A percentile compares a stretch with the other conserved stretches of the same genome.
Conservation (phyloP, 1,140 invertebrate species). For the Batillaria attramentaria region DNA sequence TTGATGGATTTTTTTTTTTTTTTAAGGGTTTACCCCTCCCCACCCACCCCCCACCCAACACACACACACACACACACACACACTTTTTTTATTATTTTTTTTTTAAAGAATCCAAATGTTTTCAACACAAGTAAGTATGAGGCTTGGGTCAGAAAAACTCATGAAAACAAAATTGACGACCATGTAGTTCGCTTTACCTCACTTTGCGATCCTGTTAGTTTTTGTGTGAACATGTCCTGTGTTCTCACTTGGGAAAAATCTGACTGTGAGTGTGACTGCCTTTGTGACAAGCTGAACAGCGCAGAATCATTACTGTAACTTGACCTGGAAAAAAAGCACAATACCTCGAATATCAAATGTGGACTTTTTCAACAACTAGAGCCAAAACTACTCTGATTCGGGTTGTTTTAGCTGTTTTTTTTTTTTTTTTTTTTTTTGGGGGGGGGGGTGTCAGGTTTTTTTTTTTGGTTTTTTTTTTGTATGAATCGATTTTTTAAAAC, state of each 20-base stretch:
- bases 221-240: constrained; percentile 27
- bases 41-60: neutral
- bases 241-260: constrained; percentile 28
- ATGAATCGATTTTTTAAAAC: constrained; percentile 3
- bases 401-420: no score
- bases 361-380: no score
- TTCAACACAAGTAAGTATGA: neutral
- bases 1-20: neutral
- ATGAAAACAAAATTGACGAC: neutral
- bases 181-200: constrained; percentile 18
- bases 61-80: constrained; percentile 15
- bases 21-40: neutral
- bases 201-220: constrained; percentile 17
- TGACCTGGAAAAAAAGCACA: constrained; percentile 1
- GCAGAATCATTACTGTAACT: constrained; percentile 27
- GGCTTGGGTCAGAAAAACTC: neutral
- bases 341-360: no score
- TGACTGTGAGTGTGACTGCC: constrained; percentile 22
- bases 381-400: no score
- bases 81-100: neutral
- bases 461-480: no score
- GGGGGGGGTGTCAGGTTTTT: no score
- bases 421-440: no score
- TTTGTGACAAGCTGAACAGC: constrained; percentile 27
- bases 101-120: neutral